A percentile compares a stretch with the other conserved stretches of the same genome.
Conservation (phyloP, 1,140 invertebrate species). For the Scaptomyza montana region DNA sequence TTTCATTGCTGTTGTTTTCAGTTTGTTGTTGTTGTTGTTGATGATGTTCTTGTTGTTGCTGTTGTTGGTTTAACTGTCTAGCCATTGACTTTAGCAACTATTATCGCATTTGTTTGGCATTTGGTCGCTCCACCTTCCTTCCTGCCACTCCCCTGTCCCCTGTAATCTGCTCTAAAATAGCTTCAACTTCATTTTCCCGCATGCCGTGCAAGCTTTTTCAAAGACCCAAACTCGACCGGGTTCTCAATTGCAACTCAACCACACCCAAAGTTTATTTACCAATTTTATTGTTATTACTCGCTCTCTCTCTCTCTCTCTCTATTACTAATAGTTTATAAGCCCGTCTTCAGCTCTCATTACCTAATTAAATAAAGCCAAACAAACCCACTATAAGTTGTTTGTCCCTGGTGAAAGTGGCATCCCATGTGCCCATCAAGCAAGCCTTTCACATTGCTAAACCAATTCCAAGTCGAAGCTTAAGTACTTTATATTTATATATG, state of each 20-base stretch:
- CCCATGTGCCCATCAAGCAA: background rate
- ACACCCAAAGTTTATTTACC: constrained; percentile 57
- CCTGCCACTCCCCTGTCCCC: background rate
- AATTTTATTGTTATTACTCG: constrained; percentile 40
- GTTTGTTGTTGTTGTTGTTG: constrained; percentile 28
- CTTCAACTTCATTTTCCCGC: constrained; percentile 55
- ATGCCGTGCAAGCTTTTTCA: constrained; percentile 22
- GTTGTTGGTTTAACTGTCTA: constrained; percentile 58
- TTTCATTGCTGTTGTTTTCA: constrained; percentile 64
- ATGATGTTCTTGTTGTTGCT: constrained; percentile 40
- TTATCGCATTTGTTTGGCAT: constrained; percentile 81
- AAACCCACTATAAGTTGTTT: background rate
- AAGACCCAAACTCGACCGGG: constrained; percentile 18
- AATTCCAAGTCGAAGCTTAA: background rate
- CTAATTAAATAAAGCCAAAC: constrained; percentile 39
- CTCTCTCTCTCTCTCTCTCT: constrained; percentile 5
- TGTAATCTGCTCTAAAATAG: constrained; percentile 55
- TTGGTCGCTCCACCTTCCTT: constrained; percentile 44
- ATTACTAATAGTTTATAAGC: background rate
- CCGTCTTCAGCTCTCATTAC: constrained; percentile 23
- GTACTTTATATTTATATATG: too few species aligned
- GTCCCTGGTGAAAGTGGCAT: constrained; percentile 56
- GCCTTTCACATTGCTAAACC: constrained; percentile 26
- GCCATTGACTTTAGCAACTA: constrained; percentile 77
- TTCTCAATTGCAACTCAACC: constrained; percentile 47